Evolutionary conservation across 2,888 invertebrate species (phyloP), one percentile per base, ranked within the genome.

Genomic region (Thelaira solivaga): DNA sequence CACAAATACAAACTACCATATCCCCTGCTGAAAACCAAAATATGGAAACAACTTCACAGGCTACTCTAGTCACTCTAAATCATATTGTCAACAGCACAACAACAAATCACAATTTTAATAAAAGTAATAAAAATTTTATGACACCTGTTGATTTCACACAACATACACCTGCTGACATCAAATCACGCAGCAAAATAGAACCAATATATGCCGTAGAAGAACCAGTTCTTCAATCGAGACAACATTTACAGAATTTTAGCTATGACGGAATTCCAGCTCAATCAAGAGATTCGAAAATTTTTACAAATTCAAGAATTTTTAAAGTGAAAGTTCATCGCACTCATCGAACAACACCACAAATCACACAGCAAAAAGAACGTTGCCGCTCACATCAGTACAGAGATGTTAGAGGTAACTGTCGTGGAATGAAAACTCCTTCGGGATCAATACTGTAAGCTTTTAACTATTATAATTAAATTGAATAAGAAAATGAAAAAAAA

Each of bases 361-460:
- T 16, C 0, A 16, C 11, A 2, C 1, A 20, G 2, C 72, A 64
- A 45, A 53, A 31, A n/a, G 45, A 51, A 8, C 84, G 82, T 16
- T 86, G 86, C 57, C 85, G 85, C 11, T 59, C 82, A 6, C 81
- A 84, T 74, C 86, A 86, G 64, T 85, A 81, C 47, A 83, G 83
- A 31, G 85, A 87, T 78, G 80, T 72, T 10, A 80, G 74, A 36
- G 86, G 86, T 71, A 84, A 83, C 57, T 87, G 87, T 53, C 83
- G 83, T 69, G 75, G 34, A 62, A 85, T 82, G 26, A 82, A 84
- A 39, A 82, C 82, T n/a, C 51, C 86, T 43, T 85, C 86, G 47
- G 74, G 69, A 49, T 74, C 74, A 8, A 81, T 86, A 76, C 82
- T 86, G 86, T 86, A 84, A 86, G 86, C n/a, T n/a, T n/a, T n/a